Percentiles rank a stretch among this genome's conserved stretches.
phyloP scores from a whole-genome alignment of 2,888 invertebrate genomes.

The Cryptops parisi region DNA sequence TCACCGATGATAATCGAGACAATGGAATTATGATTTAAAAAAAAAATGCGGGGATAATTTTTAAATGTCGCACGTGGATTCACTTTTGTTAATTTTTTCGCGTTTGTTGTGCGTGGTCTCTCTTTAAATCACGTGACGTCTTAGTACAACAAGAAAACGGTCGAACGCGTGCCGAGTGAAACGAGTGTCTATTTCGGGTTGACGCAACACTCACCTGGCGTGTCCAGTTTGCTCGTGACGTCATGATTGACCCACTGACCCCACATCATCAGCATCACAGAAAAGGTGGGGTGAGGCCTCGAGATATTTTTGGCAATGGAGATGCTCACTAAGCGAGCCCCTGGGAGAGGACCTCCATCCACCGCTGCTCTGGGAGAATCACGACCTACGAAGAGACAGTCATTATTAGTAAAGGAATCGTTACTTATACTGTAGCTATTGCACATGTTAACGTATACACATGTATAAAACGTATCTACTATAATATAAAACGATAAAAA shows the following conservation, averaged over 20 bases:
- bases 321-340: slow-evolving; percentile 7
- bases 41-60: too few species aligned
- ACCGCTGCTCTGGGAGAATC: slow-evolving; percentile 5
- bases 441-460: too few species aligned
- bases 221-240: slow-evolving; percentile 33
- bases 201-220: slow-evolving; percentile 28
- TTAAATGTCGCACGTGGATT: too few species aligned
- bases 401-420: too few species aligned
- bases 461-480: too few species aligned
- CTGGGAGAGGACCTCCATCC: slow-evolving; percentile 10
- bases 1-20: background rate
- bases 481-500: too few species aligned
- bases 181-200: background rate
- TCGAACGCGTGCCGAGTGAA: too few species aligned
- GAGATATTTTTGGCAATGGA: slow-evolving; percentile 5
- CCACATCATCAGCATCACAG: slow-evolving; percentile 24
- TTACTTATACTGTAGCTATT: too few species aligned
- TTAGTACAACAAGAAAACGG: too few species aligned
- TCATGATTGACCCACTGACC: slow-evolving; percentile 38
- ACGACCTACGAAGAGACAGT: background rate
- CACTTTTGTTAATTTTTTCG: too few species aligned
- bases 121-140: too few species aligned
- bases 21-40: background rate
- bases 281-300: background rate
- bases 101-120: too few species aligned